These are phyloP conservation scores for Aricia artaxerxes DNA, from an alignment of 2,888 invertebrate species.

Conservation along the genomic window DNA sequence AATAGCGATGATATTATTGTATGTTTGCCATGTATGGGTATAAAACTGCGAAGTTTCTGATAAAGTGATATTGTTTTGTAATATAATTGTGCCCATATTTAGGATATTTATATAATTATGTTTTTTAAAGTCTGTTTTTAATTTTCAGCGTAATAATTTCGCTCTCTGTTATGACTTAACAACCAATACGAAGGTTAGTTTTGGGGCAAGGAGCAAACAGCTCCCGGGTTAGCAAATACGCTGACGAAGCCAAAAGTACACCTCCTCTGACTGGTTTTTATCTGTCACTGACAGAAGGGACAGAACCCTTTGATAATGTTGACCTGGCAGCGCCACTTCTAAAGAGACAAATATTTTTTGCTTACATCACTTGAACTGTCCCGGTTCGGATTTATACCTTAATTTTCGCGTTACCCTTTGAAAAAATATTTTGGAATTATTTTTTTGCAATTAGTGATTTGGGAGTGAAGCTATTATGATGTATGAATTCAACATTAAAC, in stretches of 20 bases:
- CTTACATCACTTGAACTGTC: constrained; percentile 7
- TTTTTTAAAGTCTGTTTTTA: neutral
- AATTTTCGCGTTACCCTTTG: neutral
- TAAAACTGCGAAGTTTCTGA: no score
- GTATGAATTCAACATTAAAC: no score
- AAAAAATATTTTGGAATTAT: no score
- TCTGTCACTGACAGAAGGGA: constrained; percentile 71
- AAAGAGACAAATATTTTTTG: constrained; percentile 16
- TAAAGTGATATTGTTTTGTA: no score
- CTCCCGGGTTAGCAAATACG: constrained; percentile 75
- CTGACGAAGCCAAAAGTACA: constrained; percentile 72
- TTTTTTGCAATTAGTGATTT: no score
- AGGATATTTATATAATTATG: no score
- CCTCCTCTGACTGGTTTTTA: constrained; percentile 67
- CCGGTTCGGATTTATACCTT: neutral
- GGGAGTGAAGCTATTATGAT: no score
- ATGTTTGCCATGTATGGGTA: no score
- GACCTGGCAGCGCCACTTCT: constrained; percentile 45
- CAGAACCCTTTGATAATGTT: constrained; percentile 63
- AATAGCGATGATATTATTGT: no score
- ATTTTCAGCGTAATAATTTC: constrained; percentile 17
- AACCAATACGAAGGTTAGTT: constrained; percentile 56
- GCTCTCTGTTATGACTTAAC: constrained; percentile 42
- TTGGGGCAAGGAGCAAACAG: constrained; percentile 74
- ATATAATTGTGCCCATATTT: no score